These are phyloP conservation scores for Kradibia gibbosae DNA, from an alignment of 1,140 invertebrate genomes.

Conservation along the genomic window DNA sequence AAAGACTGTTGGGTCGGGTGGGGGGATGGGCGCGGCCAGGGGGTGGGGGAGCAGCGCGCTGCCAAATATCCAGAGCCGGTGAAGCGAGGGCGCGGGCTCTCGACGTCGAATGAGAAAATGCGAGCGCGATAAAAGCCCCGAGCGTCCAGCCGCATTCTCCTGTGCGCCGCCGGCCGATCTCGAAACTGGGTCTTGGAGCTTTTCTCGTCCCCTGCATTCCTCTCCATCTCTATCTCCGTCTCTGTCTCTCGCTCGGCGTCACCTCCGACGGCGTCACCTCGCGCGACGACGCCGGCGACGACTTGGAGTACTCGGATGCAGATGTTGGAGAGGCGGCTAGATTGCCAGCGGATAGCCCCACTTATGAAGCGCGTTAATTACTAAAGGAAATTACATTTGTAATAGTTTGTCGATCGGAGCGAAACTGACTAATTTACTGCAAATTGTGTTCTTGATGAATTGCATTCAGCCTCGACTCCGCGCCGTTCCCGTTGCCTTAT, in stretches of 20 bases:
- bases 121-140: background rate
- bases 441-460: too few species aligned
- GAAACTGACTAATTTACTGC: too few species aligned
- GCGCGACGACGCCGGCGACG: background rate
- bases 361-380: too few species aligned
- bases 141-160: slow-evolving; percentile 1
- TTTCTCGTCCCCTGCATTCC: slow-evolving; percentile 48
- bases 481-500: too few species aligned
- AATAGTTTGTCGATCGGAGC: too few species aligned
- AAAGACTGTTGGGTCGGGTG: background rate
- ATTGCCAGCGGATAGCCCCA: too few species aligned
- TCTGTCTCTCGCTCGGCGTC: too few species aligned
- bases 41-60: background rate
- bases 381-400: too few species aligned
- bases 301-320: background rate
- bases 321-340: slow-evolving; percentile 18
- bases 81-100: background rate
- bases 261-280: too few species aligned
- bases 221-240: slow-evolving; percentile 1
- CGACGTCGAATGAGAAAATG: background rate
- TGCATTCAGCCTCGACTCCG: too few species aligned
- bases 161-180: background rate
- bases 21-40: background rate
- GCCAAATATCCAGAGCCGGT: background rate
- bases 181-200: slow-evolving; percentile 48